Conservation (phyloP, 2,797 vertebrate species). For the Propithecus perrieri region DNA sequence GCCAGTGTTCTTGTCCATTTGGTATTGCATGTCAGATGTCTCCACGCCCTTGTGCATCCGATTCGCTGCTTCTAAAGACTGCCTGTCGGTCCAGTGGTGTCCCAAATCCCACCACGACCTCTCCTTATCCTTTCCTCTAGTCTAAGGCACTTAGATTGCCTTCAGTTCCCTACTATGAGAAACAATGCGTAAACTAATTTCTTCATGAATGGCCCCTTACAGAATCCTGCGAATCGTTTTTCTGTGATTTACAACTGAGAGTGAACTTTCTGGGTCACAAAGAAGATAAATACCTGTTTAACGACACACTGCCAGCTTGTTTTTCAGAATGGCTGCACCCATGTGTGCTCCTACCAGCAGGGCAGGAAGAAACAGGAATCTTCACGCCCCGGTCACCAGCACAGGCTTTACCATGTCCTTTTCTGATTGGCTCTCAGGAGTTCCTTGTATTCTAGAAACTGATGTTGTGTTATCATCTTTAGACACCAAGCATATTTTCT, state of each 20-base stretch:
- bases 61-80: neutral
- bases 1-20: neutral
- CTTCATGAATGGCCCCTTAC: neutral
- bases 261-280: conserved; percentile 8
- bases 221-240: neutral
- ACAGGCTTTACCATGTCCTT: neutral
- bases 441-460: neutral
- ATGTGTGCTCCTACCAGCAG: neutral
- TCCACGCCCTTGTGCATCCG: neutral
- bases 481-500: neutral
- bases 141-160: neutral
- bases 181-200: neutral
- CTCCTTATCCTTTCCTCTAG: neutral
- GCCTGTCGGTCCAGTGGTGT: neutral
- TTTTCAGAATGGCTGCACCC: neutral
- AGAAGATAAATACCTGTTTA: neutral
- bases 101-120: neutral
- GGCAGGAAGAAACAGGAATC: neutral
- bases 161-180: neutral
- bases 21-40: neutral
- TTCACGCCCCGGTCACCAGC: neutral
- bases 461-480: neutral
- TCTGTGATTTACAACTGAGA: neutral
- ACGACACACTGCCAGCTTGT: neutral
- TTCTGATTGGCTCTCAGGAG: neutral